A percentile compares a stretch with the other conserved stretches of the same genome.
phyloP scores from a whole-genome alignment of 2,797 vertebrate species.

The Leptatherina wallacei region DNA sequence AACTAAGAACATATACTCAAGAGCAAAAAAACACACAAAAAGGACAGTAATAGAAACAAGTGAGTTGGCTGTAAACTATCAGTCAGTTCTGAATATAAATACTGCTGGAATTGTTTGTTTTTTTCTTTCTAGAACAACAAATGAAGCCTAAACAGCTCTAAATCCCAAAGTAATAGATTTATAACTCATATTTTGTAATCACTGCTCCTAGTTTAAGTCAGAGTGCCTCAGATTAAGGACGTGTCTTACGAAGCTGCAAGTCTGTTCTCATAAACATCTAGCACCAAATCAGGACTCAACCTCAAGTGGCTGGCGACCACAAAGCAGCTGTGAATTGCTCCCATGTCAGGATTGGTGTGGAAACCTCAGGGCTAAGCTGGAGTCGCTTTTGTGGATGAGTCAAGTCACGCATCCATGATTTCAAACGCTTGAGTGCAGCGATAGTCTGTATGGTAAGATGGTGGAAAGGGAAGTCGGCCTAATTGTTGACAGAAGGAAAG shows the following conservation, averaged over 20 bases:
- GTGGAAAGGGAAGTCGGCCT: conserved; percentile 38
- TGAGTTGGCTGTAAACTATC: not conserved
- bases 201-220: not conserved
- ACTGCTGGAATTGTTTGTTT: not conserved
- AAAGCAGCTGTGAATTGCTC: conserved; percentile 75
- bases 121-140: not conserved
- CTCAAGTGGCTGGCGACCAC: conserved; percentile 54
- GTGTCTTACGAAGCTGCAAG: conserved; percentile 21
- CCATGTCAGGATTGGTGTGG: conserved; percentile 69
- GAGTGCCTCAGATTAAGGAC: conserved; percentile 10
- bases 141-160: not conserved
- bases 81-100: conserved; percentile 1
- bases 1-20: not conserved
- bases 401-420: conserved; percentile 72
- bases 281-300: conserved; percentile 31
- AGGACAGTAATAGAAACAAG: conserved; percentile 3
- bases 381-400: conserved; percentile 68
- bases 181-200: not conserved
- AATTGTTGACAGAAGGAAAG: conserved; percentile 70
- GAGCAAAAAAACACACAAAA: conserved; percentile 1
- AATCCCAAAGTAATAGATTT: not conserved
- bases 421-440: conserved; percentile 65
- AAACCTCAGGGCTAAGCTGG: conserved; percentile 68
- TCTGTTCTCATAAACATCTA: conserved; percentile 43
- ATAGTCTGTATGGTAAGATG: conserved; percentile 55